Conservation (phyloP, 2,888 invertebrate species). For the Congeria kusceri region DNA sequence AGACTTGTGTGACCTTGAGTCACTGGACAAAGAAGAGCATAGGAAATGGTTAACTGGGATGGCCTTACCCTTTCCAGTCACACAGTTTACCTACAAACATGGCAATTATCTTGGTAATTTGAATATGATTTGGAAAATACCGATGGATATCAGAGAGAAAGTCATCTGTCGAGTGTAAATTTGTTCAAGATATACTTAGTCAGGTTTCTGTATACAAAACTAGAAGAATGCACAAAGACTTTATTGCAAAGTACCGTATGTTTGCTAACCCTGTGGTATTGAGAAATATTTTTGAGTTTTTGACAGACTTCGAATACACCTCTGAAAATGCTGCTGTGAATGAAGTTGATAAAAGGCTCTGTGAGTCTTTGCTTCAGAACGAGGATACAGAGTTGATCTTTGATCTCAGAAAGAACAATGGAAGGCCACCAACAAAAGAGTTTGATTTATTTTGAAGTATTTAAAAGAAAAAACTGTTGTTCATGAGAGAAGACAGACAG, state of each 20-base stretch:
- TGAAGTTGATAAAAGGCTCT: neutral
- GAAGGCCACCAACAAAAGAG: neutral
- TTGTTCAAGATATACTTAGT: conserved; percentile 8
- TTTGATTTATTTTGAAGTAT: neutral
- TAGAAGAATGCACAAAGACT: conserved; percentile 18
- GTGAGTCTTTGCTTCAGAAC: neutral
- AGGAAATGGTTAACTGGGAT: conserved; percentile 18
- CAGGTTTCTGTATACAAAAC: conserved; percentile 8
- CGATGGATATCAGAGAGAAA: conserved; percentile 6
- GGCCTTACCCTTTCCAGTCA: conserved; percentile 1
- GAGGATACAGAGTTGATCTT: neutral
- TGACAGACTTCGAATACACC: neutral
- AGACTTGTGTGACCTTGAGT: conserved; percentile 16
- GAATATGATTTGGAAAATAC: conserved; percentile 24
- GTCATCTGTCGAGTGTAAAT: conserved; percentile 4
- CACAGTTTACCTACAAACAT: conserved; percentile 7
- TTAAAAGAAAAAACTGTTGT: neutral
- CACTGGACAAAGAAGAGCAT: conserved; percentile 4
- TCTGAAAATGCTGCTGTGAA: neutral
- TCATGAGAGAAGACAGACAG: neutral
- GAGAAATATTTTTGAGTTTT: neutral
- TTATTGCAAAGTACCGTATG: conserved; percentile 6
- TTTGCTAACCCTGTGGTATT: conserved; percentile 11
- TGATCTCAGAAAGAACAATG: neutral
- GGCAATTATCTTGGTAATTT: conserved; percentile 27